Percentiles rank a stretch among this genome's conserved stretches.
Conservation (phyloP, 2,113 vertebrate genomes). For the Eira barbara region DNA sequence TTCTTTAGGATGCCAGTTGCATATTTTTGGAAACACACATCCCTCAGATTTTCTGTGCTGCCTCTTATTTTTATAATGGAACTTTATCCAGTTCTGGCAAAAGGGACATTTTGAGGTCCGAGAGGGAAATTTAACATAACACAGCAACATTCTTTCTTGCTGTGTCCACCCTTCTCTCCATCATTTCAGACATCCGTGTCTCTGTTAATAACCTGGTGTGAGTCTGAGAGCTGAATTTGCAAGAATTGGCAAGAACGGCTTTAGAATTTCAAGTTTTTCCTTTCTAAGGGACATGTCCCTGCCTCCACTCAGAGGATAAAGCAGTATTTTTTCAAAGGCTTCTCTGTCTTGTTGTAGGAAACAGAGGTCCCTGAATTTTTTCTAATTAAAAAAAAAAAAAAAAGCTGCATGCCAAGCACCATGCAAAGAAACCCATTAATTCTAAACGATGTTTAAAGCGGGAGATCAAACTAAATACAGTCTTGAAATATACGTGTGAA, state of each 20-base stretch:
- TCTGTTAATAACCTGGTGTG: slow-evolving; percentile 53
- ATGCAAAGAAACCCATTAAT: slow-evolving; percentile 43
- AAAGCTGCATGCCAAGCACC: neutral
- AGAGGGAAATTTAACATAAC: slow-evolving; percentile 52
- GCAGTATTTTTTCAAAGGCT: slow-evolving; percentile 37
- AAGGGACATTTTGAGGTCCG: slow-evolving; percentile 26
- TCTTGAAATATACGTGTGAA: slow-evolving; percentile 37
- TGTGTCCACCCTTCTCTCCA: slow-evolving; percentile 28
- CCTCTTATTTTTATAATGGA: slow-evolving; percentile 31
- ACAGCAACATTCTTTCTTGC: slow-evolving; percentile 54
- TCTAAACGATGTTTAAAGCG: slow-evolving; percentile 40
- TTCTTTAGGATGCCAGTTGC: neutral
- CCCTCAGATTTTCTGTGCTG: neutral
- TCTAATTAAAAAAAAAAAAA: neutral
- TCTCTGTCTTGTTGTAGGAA: slow-evolving; percentile 44
- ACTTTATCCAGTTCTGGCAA: neutral
- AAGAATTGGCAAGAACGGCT: slow-evolving; percentile 30
- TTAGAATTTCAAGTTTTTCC: slow-evolving; percentile 52
- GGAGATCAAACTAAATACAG: slow-evolving; percentile 46
- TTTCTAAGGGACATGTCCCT: slow-evolving; percentile 45
- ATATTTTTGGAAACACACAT: neutral
- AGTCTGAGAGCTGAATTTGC: slow-evolving; percentile 18
- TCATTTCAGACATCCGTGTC: slow-evolving; percentile 21
- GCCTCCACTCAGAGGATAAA: slow-evolving; percentile 39
- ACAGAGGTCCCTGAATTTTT: slow-evolving; percentile 29